phyloP scores from a whole-genome alignment of 2,113 vertebrate species.

The Albula goreensis region DNA sequence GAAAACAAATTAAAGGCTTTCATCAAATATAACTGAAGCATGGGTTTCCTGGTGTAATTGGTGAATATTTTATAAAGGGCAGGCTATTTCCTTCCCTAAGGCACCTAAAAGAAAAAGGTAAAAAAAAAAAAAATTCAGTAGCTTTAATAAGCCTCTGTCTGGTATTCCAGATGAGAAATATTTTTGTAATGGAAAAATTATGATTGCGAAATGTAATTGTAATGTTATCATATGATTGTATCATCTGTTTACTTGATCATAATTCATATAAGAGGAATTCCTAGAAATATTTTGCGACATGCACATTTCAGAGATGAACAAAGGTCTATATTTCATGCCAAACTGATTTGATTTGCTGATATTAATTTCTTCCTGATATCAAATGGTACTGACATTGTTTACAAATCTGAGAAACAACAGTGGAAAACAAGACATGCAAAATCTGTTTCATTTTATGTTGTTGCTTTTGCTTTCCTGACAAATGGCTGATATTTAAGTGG shows the following conservation, averaged over 20 bases:
- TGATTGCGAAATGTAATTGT: not conserved
- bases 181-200: not conserved
- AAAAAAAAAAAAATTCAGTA: too few relatives aligned
- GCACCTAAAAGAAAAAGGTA: not conserved
- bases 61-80: constrained; percentile 32
- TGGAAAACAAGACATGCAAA: not conserved
- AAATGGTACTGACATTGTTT: not conserved
- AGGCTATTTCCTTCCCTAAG: constrained; percentile 2
- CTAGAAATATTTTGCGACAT: too few relatives aligned
- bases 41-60: constrained; percentile 23
- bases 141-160: not conserved
- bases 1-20: constrained; percentile 23
- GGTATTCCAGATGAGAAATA: not conserved
- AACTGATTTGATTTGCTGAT: not conserved
- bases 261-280: not conserved
- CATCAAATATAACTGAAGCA: constrained; percentile 17
- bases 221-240: not conserved
- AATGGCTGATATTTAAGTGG: not conserved
- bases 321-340: too few relatives aligned
- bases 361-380: not conserved
- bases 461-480: not conserved
- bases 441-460: not conserved
- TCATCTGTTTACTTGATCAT: not conserved
- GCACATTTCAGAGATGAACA: too few relatives aligned
- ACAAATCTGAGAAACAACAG: not conserved